phyloP scores from a whole-genome alignment of 2,113 vertebrate species.

The Myocastor coypus region DNA sequence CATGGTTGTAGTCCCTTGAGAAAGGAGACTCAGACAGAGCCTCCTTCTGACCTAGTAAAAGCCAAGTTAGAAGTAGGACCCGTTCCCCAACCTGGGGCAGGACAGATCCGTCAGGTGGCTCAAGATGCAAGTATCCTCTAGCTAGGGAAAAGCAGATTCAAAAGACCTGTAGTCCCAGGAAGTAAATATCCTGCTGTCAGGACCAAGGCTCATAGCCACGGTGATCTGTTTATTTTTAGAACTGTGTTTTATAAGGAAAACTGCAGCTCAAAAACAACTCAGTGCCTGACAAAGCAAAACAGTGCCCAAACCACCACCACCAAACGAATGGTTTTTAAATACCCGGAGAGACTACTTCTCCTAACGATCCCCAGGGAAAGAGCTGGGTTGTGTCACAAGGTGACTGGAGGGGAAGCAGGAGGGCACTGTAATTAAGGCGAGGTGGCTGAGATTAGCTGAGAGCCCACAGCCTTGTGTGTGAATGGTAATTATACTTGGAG shows the following conservation, averaged over 20 bases:
- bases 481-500: slow-evolving; percentile 71
- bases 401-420: background rate
- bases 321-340: background rate
- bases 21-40: background rate
- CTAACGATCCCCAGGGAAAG: background rate
- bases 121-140: background rate
- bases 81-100: background rate
- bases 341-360: background rate
- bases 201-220: background rate
- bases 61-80: background rate
- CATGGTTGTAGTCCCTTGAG: no score
- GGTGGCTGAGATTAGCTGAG: slow-evolving; percentile 46
- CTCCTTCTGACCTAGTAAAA: background rate
- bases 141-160: background rate
- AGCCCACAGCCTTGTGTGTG: slow-evolving; percentile 50
- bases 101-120: background rate
- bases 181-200: background rate
- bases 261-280: background rate
- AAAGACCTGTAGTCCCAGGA: background rate
- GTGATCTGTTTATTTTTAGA: accelerated
- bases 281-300: background rate
- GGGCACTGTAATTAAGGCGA: background rate
- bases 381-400: background rate
- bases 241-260: accelerated
- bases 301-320: background rate